Evolutionary conservation across 2,113 vertebrate genomes (phyloP).

Genomic region (Donacobius atricapilla): DNA sequence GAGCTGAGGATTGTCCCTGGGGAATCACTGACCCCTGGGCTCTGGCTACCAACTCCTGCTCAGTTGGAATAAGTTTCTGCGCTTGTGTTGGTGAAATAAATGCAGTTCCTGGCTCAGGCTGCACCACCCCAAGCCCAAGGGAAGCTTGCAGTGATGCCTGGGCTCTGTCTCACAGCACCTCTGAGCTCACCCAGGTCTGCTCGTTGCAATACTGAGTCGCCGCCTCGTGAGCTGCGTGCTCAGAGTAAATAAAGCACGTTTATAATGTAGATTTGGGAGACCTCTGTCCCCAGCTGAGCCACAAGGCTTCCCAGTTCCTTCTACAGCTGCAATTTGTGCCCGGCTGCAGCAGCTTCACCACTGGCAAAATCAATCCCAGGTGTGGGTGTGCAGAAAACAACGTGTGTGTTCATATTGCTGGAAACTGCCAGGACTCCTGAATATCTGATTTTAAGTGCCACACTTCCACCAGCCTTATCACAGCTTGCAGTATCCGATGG

Average conservation of each 20-base stretch:
- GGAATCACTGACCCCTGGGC: background rate
- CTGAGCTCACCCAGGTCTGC: background rate
- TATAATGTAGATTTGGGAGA: accelerated
- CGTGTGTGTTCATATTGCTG: background rate
- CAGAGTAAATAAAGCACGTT: background rate
- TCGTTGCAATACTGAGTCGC: background rate
- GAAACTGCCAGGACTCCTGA: background rate
- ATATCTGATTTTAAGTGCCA: background rate
- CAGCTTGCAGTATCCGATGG: background rate
- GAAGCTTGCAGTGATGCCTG: background rate
- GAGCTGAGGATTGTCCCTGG: background rate
- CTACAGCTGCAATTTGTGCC: background rate
- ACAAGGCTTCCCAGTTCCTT: background rate
- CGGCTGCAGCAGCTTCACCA: background rate
- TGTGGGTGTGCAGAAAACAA: background rate
- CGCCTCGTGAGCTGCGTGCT: background rate
- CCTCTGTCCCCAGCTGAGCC: background rate
- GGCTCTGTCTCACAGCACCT: background rate
- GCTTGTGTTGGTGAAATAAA: background rate
- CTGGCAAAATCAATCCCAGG: background rate
- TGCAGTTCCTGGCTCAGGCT: background rate
- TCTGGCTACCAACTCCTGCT: background rate
- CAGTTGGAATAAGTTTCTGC: background rate
- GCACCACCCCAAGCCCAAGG: background rate
- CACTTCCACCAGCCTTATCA: background rate